phyloP scores from a whole-genome alignment of 2,888 invertebrate genomes.

The Drosophila tanythrix region DNA sequence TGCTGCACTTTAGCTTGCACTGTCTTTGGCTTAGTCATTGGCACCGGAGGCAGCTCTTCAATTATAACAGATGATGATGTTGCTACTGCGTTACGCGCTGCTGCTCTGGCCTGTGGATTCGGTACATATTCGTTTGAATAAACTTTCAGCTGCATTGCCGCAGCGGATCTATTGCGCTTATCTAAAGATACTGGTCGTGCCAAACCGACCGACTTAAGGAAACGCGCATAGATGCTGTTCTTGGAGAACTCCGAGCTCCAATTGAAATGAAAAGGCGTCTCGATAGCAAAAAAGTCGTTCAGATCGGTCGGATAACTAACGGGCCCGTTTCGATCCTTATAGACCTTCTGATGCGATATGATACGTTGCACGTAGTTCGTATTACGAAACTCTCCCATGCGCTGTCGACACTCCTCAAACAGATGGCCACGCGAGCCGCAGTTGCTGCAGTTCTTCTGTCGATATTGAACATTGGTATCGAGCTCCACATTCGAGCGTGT shows the following conservation, averaged over 20 bases:
- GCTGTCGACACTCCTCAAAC: slow-evolving; percentile 82
- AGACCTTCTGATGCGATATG: slow-evolving; percentile 82
- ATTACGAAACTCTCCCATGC: slow-evolving; percentile 79
- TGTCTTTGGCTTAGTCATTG: too few relatives aligned
- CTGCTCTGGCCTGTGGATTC: slow-evolving; percentile 62
- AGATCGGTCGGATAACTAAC: slow-evolving; percentile 38
- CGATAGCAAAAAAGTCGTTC: slow-evolving; percentile 61
- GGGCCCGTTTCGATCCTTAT: slow-evolving; percentile 68
- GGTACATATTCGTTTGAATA: slow-evolving; percentile 52
- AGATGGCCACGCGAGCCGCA: slow-evolving; percentile 87
- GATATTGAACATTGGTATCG: slow-evolving; percentile 72
- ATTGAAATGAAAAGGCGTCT: slow-evolving; percentile 69
- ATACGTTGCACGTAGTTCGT: slow-evolving; percentile 64
- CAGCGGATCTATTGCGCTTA: slow-evolving; percentile 8
- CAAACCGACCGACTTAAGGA: slow-evolving; percentile 78
- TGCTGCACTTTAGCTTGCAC: slow-evolving; percentile 33
- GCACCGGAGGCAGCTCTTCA: slow-evolving; percentile 5
- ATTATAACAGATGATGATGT: slow-evolving; percentile 3
- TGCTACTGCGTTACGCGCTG: slow-evolving; percentile 17
- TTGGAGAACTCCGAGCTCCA: slow-evolving; percentile 62
- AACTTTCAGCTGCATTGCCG: slow-evolving; percentile 3
- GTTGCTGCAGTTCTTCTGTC: slow-evolving; percentile 86
- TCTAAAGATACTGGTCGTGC: slow-evolving; percentile 59
- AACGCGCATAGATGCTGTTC: slow-evolving; percentile 80
- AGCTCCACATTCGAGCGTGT: slow-evolving; percentile 85